These are phyloP conservation scores for Chaenogobius annularis DNA, from an alignment of 2,113 vertebrate genomes.

Conservation along the genomic window DNA sequence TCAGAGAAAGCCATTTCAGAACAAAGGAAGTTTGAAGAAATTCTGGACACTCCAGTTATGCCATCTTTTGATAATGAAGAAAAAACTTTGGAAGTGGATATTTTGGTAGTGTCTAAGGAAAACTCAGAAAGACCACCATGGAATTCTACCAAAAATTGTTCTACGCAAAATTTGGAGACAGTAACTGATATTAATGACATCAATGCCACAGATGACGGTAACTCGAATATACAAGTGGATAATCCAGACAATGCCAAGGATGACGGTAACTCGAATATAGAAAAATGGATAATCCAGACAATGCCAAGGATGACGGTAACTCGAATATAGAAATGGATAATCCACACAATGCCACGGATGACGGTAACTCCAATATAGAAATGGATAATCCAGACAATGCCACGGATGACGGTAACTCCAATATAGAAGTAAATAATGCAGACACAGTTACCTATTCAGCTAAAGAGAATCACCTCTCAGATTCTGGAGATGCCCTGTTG, in stretches of 20 bases:
- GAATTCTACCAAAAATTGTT: neutral
- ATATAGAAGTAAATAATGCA: neutral
- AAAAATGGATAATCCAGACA: neutral
- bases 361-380: conserved; percentile 3
- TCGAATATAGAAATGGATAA: neutral
- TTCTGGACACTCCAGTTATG: neutral
- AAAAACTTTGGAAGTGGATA: neutral
- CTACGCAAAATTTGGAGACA: neutral
- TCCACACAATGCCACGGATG: neutral
- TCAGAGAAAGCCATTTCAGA: neutral
- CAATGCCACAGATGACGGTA: neutral
- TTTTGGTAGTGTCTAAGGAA: neutral
- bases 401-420: conserved; percentile 5
- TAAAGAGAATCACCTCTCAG: neutral
- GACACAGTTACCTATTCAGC: neutral
- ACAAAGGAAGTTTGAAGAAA: conserved; percentile 1
- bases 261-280: conserved; percentile 1
- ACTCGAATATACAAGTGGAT: conserved; percentile 7
- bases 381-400: neutral
- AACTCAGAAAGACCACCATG: neutral
- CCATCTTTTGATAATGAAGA: neutral
- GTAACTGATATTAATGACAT: conserved; percentile 8
- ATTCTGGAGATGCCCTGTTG: neutral
- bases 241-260: conserved; percentile 1
- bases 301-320: neutral